Evolutionary conservation across 2,113 vertebrate species (phyloP).

Genomic region (Mellivora capensis): DNA sequence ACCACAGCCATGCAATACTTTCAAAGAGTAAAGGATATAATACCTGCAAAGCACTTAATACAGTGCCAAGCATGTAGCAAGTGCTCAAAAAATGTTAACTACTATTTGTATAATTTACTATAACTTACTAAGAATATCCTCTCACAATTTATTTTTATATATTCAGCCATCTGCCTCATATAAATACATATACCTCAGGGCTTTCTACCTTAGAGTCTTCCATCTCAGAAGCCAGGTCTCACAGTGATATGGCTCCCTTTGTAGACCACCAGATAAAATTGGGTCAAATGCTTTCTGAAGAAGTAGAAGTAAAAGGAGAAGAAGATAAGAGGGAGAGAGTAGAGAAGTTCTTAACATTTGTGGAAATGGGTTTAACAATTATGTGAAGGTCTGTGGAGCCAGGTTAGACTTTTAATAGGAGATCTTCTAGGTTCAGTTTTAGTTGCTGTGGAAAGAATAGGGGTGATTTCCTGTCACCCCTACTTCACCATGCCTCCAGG

Average conservation of each 20-base stretch:
- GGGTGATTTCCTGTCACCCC: neutral
- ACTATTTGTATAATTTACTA: neutral
- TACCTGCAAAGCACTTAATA: neutral
- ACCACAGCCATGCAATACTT: neutral
- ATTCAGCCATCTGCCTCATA: neutral
- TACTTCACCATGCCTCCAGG: neutral
- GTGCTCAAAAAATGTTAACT: neutral
- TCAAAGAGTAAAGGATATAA: neutral
- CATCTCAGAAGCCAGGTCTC: neutral
- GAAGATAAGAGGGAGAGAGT: neutral
- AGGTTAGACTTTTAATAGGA: neutral
- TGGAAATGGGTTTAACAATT: neutral
- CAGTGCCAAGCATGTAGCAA: neutral
- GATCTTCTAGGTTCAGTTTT: neutral
- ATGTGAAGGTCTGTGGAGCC: neutral
- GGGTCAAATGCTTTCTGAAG: neutral
- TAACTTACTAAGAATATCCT: neutral
- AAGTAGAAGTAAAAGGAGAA: neutral
- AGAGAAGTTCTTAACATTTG: neutral
- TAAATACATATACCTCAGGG: neutral
- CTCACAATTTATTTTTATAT: neutral
- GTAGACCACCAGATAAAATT: neutral
- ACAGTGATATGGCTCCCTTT: neutral
- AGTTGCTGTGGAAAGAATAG: neutral
- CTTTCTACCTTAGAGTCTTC: neutral